Conservation (phyloP, 2,888 invertebrate genomes). For the Lacanobia oleracea region DNA sequence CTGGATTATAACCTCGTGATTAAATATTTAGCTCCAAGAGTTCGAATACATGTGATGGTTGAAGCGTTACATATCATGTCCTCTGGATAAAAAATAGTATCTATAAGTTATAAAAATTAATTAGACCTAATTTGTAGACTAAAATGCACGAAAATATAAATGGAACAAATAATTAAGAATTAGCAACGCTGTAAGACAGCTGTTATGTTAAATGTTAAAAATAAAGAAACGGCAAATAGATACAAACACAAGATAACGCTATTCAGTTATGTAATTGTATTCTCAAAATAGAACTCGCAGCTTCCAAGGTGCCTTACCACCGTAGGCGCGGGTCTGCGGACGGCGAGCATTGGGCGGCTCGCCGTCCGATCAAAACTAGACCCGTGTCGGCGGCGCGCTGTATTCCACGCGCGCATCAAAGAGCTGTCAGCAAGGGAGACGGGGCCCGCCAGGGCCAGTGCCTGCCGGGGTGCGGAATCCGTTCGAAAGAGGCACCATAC, state of each 20-base stretch:
- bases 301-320: neutral
- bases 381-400: too few relatives aligned
- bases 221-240: neutral
- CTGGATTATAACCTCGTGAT: neutral
- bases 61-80: too few relatives aligned
- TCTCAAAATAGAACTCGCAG: neutral
- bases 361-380: too few relatives aligned
- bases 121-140: slow-evolving; percentile 10
- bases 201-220: slow-evolving; percentile 17
- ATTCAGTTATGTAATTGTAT: neutral
- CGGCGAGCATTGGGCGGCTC: too few relatives aligned
- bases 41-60: too few relatives aligned
- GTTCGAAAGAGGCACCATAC: too few relatives aligned
- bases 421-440: too few relatives aligned
- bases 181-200: slow-evolving; percentile 23
- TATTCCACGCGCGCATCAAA: too few relatives aligned
- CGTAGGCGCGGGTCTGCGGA: too few relatives aligned
- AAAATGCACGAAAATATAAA: slow-evolving; percentile 9
- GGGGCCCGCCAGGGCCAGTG: too few relatives aligned
- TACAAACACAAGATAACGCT: neutral
- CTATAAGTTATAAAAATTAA: too few relatives aligned
- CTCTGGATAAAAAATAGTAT: too few relatives aligned
- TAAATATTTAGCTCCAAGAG: neutral
- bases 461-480: neutral
- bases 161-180: slow-evolving; percentile 13